These are phyloP conservation scores for Eurystomus gularis DNA, from an alignment of 2,113 vertebrate genomes.

Conservation along the genomic window DNA sequence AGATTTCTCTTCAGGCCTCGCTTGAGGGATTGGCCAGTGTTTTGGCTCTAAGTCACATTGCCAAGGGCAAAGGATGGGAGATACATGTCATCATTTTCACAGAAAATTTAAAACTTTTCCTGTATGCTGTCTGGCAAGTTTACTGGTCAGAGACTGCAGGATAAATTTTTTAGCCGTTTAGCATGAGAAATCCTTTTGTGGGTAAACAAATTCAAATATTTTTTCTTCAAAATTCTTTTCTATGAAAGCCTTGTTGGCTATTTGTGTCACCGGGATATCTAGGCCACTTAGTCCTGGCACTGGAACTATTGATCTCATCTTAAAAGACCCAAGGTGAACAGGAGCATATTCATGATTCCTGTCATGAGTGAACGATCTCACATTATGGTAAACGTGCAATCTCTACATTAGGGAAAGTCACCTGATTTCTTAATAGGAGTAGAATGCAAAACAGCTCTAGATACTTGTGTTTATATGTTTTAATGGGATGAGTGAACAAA, in stretches of 20 bases:
- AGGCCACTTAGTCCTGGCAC: not conserved
- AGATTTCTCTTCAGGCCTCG: not conserved
- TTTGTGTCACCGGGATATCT: not conserved
- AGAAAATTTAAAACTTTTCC: not conserved
- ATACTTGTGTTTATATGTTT: not conserved
- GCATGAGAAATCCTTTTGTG: not conserved
- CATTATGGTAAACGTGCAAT: not conserved
- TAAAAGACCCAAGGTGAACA: not conserved
- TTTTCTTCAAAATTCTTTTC: not conserved
- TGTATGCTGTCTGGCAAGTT: not conserved
- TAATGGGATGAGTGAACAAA: not conserved
- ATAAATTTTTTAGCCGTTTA: not conserved
- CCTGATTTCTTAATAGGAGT: not conserved
- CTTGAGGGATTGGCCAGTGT: not conserved
- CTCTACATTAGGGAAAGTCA: not conserved
- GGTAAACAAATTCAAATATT: accelerated
- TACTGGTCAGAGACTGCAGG: not conserved
- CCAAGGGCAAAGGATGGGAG: not conserved
- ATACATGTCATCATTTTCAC: not conserved
- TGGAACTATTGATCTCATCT: not conserved
- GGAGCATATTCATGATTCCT: not conserved
- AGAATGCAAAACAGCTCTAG: not conserved
- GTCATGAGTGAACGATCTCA: not conserved
- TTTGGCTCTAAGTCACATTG: not conserved
- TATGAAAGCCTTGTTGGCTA: accelerated